phyloP scores from a whole-genome alignment of 2,113 vertebrate genomes.

The Tupaia chinensis region DNA sequence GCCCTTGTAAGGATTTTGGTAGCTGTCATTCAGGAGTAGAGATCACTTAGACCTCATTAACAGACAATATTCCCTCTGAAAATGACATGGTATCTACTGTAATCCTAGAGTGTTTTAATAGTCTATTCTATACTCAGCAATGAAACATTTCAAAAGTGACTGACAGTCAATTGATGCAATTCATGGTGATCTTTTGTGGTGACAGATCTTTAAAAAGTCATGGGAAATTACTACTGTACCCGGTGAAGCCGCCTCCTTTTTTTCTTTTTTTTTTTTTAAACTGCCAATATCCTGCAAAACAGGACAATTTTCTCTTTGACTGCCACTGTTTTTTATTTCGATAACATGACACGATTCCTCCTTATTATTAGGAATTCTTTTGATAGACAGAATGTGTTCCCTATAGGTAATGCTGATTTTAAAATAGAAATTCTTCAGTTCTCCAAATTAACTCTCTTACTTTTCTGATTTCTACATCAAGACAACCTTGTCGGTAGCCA shows the following conservation, averaged over 20 bases:
- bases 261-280: conserved; percentile 49
- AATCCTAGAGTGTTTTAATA: conserved; percentile 78
- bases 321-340: conserved; percentile 78
- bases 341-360: conserved; percentile 79
- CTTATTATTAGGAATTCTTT: conserved; percentile 81
- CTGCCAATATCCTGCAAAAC: conserved; percentile 79
- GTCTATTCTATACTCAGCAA: conserved; percentile 74
- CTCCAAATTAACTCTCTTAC: conserved; percentile 63
- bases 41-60: conserved; percentile 64
- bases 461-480: conserved; percentile 53
- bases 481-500: conserved; percentile 45
- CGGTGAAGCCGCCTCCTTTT: conserved; percentile 66
- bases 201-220: conserved; percentile 83
- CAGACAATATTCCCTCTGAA: conserved; percentile 69
- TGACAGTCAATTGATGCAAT: conserved; percentile 80
- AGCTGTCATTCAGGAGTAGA: conserved; percentile 72
- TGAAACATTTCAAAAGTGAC: conserved; percentile 79
- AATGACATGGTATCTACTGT: conserved; percentile 79
- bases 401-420: conserved; percentile 71
- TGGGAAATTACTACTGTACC: conserved; percentile 82
- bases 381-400: conserved; percentile 76
- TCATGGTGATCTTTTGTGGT: conserved; percentile 73
- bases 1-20: conserved; percentile 50
- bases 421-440: conserved; percentile 76
- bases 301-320: conserved; percentile 76